These are phyloP conservation scores for Physeter macrocephalus DNA, from an alignment of 2,113 vertebrate genomes.

Conservation along the genomic window DNA sequence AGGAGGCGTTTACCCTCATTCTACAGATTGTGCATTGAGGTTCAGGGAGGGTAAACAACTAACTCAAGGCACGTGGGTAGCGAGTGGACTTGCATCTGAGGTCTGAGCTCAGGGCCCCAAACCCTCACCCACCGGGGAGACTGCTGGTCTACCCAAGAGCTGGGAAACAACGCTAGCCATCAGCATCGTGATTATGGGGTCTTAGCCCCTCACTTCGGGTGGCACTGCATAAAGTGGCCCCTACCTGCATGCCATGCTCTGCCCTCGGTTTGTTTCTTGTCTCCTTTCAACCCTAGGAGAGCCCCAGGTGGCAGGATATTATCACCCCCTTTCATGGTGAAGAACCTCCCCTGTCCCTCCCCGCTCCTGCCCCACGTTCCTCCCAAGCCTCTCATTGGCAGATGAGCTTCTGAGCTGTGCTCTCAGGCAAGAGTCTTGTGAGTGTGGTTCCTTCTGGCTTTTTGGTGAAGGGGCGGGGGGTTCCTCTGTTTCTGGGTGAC, in stretches of 20 bases:
- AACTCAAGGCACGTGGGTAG: background rate
- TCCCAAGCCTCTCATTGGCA: no score
- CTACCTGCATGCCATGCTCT: fast-evolving
- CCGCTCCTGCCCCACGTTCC: no score
- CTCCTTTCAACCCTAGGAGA: background rate
- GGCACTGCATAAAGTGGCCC: fast-evolving
- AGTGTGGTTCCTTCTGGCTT: background rate
- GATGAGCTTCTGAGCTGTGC: background rate
- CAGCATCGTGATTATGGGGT: fast-evolving
- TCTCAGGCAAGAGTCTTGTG: background rate
- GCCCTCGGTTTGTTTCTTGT: background rate
- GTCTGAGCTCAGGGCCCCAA: background rate
- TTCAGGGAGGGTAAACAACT: background rate
- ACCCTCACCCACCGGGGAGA: background rate
- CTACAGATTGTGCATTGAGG: background rate
- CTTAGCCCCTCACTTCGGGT: no score
- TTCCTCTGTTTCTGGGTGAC: fast-evolving
- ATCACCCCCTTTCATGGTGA: fast-evolving
- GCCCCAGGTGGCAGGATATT: fast-evolving
- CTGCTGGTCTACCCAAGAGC: fast-evolving
- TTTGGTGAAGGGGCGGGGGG: background rate
- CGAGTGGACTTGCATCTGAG: no score
- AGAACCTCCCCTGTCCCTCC: background rate
- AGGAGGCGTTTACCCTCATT: background rate
- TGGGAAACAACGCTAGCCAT: fast-evolving